Percentiles rank a stretch among this genome's conserved stretches.
These are phyloP conservation scores for Athalia circularis DNA, from an alignment of 2,888 invertebrate species.

Conservation along the genomic window DNA sequence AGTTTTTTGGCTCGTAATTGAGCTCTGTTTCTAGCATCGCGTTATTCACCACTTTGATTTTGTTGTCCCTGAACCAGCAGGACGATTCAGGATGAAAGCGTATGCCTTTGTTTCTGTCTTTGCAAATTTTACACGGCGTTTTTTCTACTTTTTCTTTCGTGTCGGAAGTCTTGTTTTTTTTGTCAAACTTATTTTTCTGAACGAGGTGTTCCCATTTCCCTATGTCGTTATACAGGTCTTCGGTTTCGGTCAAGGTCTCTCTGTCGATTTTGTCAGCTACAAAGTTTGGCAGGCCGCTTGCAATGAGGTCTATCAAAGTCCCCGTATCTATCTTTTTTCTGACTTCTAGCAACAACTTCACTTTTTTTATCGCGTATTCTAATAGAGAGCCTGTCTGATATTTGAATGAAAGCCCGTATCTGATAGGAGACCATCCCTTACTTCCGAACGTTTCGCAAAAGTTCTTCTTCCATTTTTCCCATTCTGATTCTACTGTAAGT, in stretches of 20 bases:
- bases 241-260: constrained; percentile 56
- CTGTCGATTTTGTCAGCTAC: constrained; percentile 61
- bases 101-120: constrained; percentile 50
- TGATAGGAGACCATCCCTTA: constrained; percentile 55
- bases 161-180: constrained; percentile 48
- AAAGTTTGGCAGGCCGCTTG: constrained; percentile 60
- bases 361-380: constrained; percentile 58
- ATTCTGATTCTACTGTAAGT: constrained; percentile 48
- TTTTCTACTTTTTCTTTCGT: constrained; percentile 3
- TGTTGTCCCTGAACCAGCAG: constrained; percentile 32
- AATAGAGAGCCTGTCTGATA: constrained; percentile 56
- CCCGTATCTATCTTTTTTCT: constrained; percentile 54
- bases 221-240: constrained; percentile 62
- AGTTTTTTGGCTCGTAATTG: constrained; percentile 46
- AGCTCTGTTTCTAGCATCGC: background rate
- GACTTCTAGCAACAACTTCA: constrained; percentile 55
- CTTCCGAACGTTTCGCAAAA: constrained; percentile 54
- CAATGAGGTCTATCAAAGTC: constrained; percentile 61
- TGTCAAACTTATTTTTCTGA: constrained; percentile 51
- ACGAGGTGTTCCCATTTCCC: constrained; percentile 61
- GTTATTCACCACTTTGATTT: background rate
- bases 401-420: constrained; percentile 55
- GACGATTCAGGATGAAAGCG: constrained; percentile 32
- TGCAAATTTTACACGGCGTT: constrained; percentile 45
- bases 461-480: constrained; percentile 50